Percentiles rank a stretch among this genome's conserved stretches.
phyloP scores from a whole-genome alignment of 2,113 vertebrate genomes.

The Lepidothrix coronata region DNA sequence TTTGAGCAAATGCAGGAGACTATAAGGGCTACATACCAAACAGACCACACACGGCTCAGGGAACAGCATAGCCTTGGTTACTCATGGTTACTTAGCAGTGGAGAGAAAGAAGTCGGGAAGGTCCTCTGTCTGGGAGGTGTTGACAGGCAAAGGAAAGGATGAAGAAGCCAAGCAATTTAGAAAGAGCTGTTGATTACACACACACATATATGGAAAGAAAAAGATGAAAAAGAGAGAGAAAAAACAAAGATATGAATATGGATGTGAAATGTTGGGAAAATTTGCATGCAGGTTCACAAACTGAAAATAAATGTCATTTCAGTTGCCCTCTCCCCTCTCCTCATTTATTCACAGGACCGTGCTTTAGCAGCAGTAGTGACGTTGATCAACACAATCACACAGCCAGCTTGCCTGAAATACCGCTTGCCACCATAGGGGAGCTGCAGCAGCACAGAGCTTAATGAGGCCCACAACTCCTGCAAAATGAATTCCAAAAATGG shows the following conservation, averaged over 20 bases:
- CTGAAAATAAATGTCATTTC: neutral
- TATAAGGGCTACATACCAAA: neutral
- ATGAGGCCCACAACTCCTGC: neutral
- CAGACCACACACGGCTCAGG: neutral
- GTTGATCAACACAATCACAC: neutral
- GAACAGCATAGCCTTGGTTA: neutral
- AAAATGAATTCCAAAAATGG: neutral
- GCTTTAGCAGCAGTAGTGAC: neutral
- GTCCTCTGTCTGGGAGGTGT: neutral
- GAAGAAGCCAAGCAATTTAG: neutral
- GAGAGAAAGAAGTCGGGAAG: neutral
- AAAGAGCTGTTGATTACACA: neutral
- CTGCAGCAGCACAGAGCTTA: neutral
- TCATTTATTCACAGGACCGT: neutral
- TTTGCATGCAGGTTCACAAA: neutral
- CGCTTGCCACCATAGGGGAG: neutral
- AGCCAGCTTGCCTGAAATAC: neutral
- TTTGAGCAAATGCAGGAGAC: neutral
- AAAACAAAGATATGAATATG: neutral
- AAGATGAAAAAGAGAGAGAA: neutral
- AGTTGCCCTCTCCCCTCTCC: neutral
- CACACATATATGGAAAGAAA: fast-evolving
- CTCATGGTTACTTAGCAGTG: neutral
- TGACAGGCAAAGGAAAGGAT: neutral
- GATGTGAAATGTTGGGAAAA: neutral